phyloP scores from a whole-genome alignment of 2,888 invertebrate species.

The Leucoptera coffeella region DNA sequence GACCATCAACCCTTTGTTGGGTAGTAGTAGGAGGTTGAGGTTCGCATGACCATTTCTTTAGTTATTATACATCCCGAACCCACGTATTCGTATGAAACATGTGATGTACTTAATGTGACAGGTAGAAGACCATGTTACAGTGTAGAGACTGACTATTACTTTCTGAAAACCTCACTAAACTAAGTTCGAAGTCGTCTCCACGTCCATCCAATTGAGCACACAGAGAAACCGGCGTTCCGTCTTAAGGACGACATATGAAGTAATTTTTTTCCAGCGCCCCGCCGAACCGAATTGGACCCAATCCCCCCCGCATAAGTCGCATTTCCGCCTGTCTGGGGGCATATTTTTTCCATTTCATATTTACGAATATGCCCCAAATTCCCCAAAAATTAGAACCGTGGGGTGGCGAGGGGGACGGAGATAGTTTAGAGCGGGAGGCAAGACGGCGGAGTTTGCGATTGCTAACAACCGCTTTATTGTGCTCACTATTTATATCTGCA shows the following conservation, averaged over 20 bases:
- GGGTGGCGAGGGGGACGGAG: slow-evolving; percentile 23
- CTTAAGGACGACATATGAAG: slow-evolving; percentile 56
- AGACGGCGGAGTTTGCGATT: no score
- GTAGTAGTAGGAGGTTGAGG: no score
- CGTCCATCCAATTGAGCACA: slow-evolving; percentile 21
- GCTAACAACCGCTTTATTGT: no score
- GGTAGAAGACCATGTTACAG: no score
- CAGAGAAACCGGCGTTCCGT: slow-evolving; percentile 49
- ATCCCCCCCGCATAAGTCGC: slow-evolving; percentile 12
- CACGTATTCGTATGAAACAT: no score
- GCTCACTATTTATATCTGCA: no score
- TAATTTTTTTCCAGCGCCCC: slow-evolving; percentile 43
- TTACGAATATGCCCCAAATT: slow-evolving; percentile 57
- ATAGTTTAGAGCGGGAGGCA: slow-evolving; percentile 47
- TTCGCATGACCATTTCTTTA: no score
- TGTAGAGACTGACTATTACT: no score
- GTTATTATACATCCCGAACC: no score
- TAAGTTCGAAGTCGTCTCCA: slow-evolving; percentile 24
- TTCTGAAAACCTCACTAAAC: no score
- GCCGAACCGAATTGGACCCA: slow-evolving; percentile 17
- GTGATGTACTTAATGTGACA: no score
- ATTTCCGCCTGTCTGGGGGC: slow-evolving; percentile 22
- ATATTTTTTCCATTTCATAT: slow-evolving; percentile 56
- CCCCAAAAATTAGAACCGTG: slow-evolving; percentile 56
- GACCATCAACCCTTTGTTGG: no score